Evolutionary conservation across 2,888 invertebrate species (phyloP), one percentile per base, ranked within the genome.

Genomic region (Marronus borbonicus): DNA sequence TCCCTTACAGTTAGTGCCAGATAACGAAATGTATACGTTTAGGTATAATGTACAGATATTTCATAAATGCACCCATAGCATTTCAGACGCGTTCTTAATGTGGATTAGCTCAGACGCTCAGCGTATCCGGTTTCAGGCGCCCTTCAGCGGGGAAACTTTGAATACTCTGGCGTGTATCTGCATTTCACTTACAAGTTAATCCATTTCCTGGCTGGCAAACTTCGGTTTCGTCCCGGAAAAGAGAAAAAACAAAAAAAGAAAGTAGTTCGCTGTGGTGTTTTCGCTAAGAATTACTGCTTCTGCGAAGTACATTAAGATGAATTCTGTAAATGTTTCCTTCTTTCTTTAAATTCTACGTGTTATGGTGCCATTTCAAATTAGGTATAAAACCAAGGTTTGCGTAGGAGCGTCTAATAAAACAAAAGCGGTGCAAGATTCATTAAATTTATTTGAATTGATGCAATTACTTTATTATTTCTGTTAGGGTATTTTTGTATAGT

Each of bases 111-210:
- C n/a, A 24, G 20, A 60, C 24, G 60, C 28, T 28, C 24, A 28
- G 60, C 12, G 24, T 60, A 60, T 60, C 20, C 28, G 24, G 24
- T 60, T 60, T 60, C 60, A 28, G 8, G 60, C 60, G 8, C 8
- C 24, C 28, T 20, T n/a, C 3, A 12, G 60, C 60, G 28, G 60
- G 3, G 24, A 60, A 24, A 60, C 60, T 60, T 60, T 28, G 60
- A 60, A 28, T 60, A n/a, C 8, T 60, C 60, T 24, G 60, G 60
- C 60, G 60, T 20, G 12, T 60, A 60, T 60, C 60, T 60, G 60
- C 60, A 60, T 60, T 60, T 60, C 60, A 60, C 24, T 20, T 60
- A 12, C 20, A 60, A 60, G 60, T 60, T 60, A 60, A 60, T 60
- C 60, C 60, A 60, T 60, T 60, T 60, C 60, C 60, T 60, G 24